Base-by-base conservation (phyloP, 64 coral and sea anemone genomes). In the Acropora tenuis region DNA sequence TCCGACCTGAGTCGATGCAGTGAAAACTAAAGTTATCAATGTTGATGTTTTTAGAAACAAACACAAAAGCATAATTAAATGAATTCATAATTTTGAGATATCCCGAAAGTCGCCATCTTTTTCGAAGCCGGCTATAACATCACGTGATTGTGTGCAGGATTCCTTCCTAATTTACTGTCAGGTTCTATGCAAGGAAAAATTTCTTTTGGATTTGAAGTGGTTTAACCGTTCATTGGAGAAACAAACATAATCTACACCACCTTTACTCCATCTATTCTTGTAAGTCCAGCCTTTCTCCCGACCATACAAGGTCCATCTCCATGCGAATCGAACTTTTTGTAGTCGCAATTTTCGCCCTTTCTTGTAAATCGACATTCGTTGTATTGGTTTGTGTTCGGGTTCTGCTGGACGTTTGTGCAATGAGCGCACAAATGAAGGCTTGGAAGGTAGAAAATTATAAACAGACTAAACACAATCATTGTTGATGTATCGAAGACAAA, bases 231-330 rank as follows among this genome's bases (percentile, higher is more conserved):
- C 30, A 30, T 30, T 30, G 30, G 30, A 30, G 30, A 30, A 30
- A 30, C 30, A 30, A 30, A 30, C 30, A 30, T 30, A 63, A 63
- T 15, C 13, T 15, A 12, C 7, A 74, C 5, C 48, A 93, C 91
- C 86, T 93, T 88, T 4, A 93, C 50, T 46, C 91, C 91, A 61
- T 93, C 42, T 74, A 87, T 77, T 88, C 91, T 79, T 8, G 84
- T 82, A 17, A 93, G 57, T 7, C 84, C 84, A 73, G 77, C 85
- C 50, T 77, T 93, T 43, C 77, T 77, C 3, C 91, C 91, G 50
- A 93, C 80, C 40, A 88, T 59, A 57, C 91, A 93, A 60, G 91
- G 91, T 46, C 79, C 84, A 8, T 93, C 91, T 12, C 63, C 89
- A 49, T 71, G 44, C 3, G 82, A 85, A 71, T 85, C 82, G 61